A percentile compares a stretch with the other conserved stretches of the same genome.
These are phyloP conservation scores for Phrixothrix hirtus DNA, from an alignment of 2,888 invertebrate genomes.

Conservation along the genomic window DNA sequence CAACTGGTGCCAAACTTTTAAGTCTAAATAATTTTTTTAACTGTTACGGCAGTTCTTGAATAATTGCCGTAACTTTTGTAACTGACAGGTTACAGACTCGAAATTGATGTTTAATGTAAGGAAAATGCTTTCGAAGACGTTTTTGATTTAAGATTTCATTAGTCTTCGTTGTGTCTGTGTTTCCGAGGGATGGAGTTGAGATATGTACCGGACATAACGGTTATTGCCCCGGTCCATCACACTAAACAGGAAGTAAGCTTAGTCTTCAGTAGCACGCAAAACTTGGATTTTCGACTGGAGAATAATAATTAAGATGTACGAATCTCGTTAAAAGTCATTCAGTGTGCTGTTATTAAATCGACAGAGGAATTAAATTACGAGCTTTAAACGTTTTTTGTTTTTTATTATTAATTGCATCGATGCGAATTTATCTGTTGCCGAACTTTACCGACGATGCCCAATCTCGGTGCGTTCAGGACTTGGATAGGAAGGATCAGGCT, in stretches of 20 bases:
- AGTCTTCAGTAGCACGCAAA: constrained; percentile 19
- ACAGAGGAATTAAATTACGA: too few species aligned
- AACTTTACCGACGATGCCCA: constrained; percentile 33
- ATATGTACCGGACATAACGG: constrained; percentile 38
- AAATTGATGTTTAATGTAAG: too few species aligned
- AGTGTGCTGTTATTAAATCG: too few species aligned
- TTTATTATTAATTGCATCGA: too few species aligned
- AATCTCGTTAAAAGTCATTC: too few species aligned
- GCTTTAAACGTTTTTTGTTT: too few species aligned
- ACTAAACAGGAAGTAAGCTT: constrained; percentile 35
- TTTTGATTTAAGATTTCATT: constrained; percentile 11
- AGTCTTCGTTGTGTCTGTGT: constrained; percentile 13
- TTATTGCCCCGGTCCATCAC: constrained; percentile 35
- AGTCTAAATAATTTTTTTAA: constrained; percentile 1
- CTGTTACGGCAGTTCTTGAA: constrained; percentile 3
- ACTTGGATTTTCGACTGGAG: constrained; percentile 15
- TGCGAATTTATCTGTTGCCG: constrained; percentile 17
- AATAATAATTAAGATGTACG: constrained; percentile 15
- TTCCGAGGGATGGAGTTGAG: constrained; percentile 23
- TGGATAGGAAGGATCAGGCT: constrained; percentile 45
- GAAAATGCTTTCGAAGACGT: too few species aligned
- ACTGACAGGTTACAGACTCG: too few species aligned
- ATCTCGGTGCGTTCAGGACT: constrained; percentile 35
- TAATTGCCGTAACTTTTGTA: too few species aligned
- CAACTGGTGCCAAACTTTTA: too few species aligned